These are phyloP conservation scores for Prunella strophiata DNA, from an alignment of 2,797 vertebrate species.

Conservation along the genomic window DNA sequence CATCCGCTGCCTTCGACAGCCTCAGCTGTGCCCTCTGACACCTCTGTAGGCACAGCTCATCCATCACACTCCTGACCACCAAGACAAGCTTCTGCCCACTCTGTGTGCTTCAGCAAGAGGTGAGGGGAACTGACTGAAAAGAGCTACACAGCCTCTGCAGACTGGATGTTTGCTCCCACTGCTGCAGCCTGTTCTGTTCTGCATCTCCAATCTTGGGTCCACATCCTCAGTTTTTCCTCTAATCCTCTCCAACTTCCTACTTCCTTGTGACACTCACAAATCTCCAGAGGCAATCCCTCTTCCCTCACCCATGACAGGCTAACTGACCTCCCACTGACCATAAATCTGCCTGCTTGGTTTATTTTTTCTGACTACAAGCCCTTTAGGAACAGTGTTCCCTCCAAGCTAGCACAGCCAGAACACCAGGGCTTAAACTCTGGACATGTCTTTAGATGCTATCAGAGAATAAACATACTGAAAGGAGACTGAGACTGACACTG, in stretches of 20 bases:
- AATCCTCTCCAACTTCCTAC: not conserved
- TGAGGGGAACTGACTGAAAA: not conserved
- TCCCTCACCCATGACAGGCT: not conserved
- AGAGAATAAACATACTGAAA: not conserved
- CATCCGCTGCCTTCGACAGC: not conserved
- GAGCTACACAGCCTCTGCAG: not conserved
- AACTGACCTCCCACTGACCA: not conserved
- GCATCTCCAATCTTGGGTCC: not conserved
- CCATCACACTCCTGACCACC: not conserved
- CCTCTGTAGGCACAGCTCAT: not conserved
- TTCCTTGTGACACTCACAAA: not conserved
- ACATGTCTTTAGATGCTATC: not conserved
- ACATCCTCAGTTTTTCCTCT: not conserved
- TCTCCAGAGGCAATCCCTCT: not conserved
- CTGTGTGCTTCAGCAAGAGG: not conserved
- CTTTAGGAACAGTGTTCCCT: not conserved
- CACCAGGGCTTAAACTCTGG: not conserved
- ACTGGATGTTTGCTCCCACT: not conserved
- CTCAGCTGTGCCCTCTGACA: not conserved
- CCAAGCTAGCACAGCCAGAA: not conserved
- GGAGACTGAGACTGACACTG: not conserved
- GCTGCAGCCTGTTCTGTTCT: not conserved
- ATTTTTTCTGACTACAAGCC: not conserved
- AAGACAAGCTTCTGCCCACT: not conserved
- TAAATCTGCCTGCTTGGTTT: not conserved